Base-by-base conservation (phyloP, 1,140 invertebrate species). In the Chelonus insularis region DNA sequence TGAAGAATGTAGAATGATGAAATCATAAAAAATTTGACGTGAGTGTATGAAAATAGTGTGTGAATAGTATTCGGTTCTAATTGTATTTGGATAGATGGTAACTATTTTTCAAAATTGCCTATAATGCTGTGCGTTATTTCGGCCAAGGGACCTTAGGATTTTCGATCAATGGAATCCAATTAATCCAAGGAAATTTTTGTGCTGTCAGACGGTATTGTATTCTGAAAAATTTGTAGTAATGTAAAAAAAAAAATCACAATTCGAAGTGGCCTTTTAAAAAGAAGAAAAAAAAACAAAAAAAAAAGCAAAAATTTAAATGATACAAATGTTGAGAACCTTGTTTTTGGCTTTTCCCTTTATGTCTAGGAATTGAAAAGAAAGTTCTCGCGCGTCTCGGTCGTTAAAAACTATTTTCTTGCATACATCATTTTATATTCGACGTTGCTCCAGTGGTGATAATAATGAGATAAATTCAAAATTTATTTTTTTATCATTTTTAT, bases 61-160 rank as follows among this genome's bases (percentile, higher is more conserved):
- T n/a, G n/a, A n/a, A n/a, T n/a, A n/a, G n/a, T n/a, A n/a, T n/a
- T n/a, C n/a, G n/a, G n/a, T n/a, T n/a, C n/a, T n/a, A n/a, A n/a
- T n/a, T n/a, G n/a, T n/a, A 36, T 25, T 43, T 1, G 21, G 67
- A 67, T 72, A 74, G 70, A 73, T 72, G 71, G 70, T 77, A 74
- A n/a, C 73, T 80, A 79, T 80, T 81, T 80, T 80, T 80, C 79
- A 80, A 81, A 81, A 81, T 79, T 81, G 75, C n/a, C n/a, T n/a
- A n/a, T n/a, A n/a, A 78, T 39, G 60, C 69, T 68, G 73, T 69
- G 70, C 72, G 66, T 70, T 66, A 67, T 65, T 70, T 63, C 60
- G 60, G 39, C 16, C 58, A 45, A 63, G 62, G 67, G 66, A 70
- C 65, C 70, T 25, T 54, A 34, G 58, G 39, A 60, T 67, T 67